A percentile compares a stretch with the other conserved stretches of the same genome.
Evolutionary conservation across 2,888 invertebrate genomes (phyloP).

Genomic region (Xylota segnis): DNA sequence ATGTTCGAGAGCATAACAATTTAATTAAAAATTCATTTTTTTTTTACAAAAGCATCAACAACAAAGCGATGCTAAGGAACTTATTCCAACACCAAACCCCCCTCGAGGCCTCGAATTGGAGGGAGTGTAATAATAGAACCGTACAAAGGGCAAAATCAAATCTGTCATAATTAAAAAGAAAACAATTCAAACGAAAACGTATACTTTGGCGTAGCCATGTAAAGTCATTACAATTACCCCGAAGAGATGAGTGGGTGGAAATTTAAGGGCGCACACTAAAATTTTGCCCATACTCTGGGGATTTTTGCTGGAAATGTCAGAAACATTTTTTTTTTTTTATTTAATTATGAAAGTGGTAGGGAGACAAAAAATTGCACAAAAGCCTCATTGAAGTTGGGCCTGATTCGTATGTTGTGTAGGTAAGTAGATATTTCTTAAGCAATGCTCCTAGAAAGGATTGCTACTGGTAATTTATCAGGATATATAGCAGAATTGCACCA

Average conservation of each 20-base stretch:
- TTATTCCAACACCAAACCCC: conserved; percentile 3
- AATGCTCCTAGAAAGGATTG: too few relatives aligned
- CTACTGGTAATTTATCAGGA: too few relatives aligned
- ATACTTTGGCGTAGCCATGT: conserved; percentile 4
- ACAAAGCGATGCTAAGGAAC: background rate
- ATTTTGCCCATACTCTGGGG: background rate
- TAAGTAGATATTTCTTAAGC: too few relatives aligned
- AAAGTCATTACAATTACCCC: conserved; percentile 2
- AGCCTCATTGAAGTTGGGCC: background rate
- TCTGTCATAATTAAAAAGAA: conserved; percentile 26
- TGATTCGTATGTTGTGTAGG: too few relatives aligned
- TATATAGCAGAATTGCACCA: too few relatives aligned
- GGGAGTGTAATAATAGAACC: conserved; percentile 7
- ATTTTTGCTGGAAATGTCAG: background rate
- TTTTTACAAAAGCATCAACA: conserved; percentile 9
- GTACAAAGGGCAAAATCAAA: conserved; percentile 20
- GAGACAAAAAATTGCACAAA: background rate
- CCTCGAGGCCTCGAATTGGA: background rate
- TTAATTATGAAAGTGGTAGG: background rate
- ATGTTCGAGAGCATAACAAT: conserved; percentile 13
- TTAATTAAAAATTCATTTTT: conserved; percentile 20
- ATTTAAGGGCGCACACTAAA: background rate
- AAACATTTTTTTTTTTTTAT: background rate
- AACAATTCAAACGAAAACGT: conserved; percentile 32
- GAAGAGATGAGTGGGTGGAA: conserved; percentile 7